phyloP scores from a whole-genome alignment of 1,140 invertebrate species.

The Thaumetopoea pityocampa region DNA sequence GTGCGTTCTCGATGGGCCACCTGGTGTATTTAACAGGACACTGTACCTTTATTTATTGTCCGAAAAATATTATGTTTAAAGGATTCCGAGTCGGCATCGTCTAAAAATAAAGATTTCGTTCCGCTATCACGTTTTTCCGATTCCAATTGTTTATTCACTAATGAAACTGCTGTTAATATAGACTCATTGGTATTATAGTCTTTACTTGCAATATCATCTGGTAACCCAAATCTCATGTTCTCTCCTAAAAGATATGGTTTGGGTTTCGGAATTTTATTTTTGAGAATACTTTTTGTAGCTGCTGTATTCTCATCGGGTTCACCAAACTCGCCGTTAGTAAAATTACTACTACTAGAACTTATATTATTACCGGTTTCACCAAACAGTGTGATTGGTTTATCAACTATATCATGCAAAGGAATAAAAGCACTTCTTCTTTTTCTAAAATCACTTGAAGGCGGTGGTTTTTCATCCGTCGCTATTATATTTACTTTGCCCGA shows the following conservation, averaged over 20 bases:
- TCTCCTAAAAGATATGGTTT: conserved; percentile 82
- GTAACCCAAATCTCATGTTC: conserved; percentile 71
- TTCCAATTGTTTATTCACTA: conserved; percentile 57
- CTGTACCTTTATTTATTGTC: conserved; percentile 51
- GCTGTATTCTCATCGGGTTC: conserved; percentile 72
- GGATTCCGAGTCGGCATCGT: conserved; percentile 23
- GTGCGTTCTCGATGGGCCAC: too few species aligned
- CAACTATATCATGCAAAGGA: conserved; percentile 57
- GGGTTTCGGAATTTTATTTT: conserved; percentile 83
- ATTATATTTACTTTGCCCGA: conserved; percentile 89
- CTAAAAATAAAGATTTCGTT: conserved; percentile 27
- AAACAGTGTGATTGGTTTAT: conserved; percentile 61
- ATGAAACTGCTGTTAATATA: conserved; percentile 40
- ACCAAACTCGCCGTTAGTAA: too few species aligned
- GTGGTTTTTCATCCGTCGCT: conserved; percentile 90
- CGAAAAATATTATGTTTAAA: conserved; percentile 29
- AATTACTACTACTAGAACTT: conserved; percentile 22
- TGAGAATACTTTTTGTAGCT: conserved; percentile 81
- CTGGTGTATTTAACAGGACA: too few species aligned
- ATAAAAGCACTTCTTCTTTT: conserved; percentile 77
- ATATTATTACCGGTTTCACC: conserved; percentile 38
- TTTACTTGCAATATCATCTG: conserved; percentile 21
- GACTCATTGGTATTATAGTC: conserved; percentile 21
- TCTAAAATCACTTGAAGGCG: conserved; percentile 86
- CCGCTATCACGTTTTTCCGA: conserved; percentile 33